Percentiles rank a stretch among this genome's conserved stretches.
phyloP scores from a whole-genome alignment of 2,888 invertebrate species.

The Punctoribates punctum region DNA sequence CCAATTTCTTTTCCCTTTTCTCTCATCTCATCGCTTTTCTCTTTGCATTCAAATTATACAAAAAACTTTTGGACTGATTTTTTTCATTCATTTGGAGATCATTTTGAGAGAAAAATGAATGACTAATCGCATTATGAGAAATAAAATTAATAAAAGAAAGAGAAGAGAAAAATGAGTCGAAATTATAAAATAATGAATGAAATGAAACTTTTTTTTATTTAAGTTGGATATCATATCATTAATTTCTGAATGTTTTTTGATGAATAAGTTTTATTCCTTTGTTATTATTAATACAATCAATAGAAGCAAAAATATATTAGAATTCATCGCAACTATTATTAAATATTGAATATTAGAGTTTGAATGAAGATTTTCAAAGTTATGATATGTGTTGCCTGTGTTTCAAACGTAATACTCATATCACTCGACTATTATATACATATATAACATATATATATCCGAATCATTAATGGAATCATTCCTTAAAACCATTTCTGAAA shows the following conservation, averaged over 20 bases:
- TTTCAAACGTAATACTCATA: neutral
- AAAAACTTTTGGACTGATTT: neutral
- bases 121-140: slow-evolving; percentile 11
- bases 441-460: too few relatives aligned
- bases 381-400: neutral
- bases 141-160: slow-evolving; percentile 22
- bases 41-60: neutral
- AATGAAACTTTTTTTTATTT: slow-evolving; percentile 7
- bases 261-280: neutral
- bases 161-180: neutral
- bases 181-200: neutral
- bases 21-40: neutral
- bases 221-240: slow-evolving; percentile 14
- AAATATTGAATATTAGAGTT: slow-evolving; percentile 23
- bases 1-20: neutral
- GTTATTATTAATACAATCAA: slow-evolving; percentile 25
- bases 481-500: slow-evolving; percentile 1
- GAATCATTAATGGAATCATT: slow-evolving; percentile 30
- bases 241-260: slow-evolving; percentile 23
- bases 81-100: neutral
- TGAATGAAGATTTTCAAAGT: slow-evolving; percentile 6
- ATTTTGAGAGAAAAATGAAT: neutral
- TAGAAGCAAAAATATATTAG: neutral
- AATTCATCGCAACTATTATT: slow-evolving; percentile 28
- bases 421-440: slow-evolving; percentile 16